Base-by-base conservation (phyloP, 2,113 vertebrate species). In the Burhinus oedicnemus region DNA sequence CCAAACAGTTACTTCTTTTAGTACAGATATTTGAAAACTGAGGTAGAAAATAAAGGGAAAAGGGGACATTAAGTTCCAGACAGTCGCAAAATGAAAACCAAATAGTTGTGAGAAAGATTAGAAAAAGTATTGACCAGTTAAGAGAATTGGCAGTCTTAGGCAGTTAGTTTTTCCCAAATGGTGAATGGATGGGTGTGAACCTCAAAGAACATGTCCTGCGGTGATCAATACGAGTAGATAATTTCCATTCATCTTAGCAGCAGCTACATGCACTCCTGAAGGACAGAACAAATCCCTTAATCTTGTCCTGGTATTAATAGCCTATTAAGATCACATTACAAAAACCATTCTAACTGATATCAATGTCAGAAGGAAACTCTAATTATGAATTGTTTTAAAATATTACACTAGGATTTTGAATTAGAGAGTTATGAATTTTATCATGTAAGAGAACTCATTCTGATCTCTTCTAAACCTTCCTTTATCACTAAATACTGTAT, bases 351-450 rank as follows among this genome's bases (percentile, higher is more conserved):
- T 68, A 77, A 72, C 27, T 54, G 49, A 27, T 82, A 61, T 26
- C 68, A 47, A 30, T 83, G 60, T 91, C 86, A 83, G 47, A 91
- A 91, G n/a, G 80, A 83, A 97, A 74, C 71, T 93, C 95, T 96
- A 88, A 94, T 83, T 94, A 92, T 44, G 25, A 82, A 91, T 93
- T 95, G 52, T 80, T 97, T 97, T 80, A 97, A 97, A 97, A 93
- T 44, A 87, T 96, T 78, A 14, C 58, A 70, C 27, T 51, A 65
- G 6, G 27, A 88, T 36, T 89, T 96, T 83, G 36, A 96, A 81
- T 87, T 20, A 94, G 86, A 90, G 29, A 21, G 10, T 80, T 68
- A 40, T 30, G 38, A 66, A 71, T 91, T 90, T 82, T 95, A 55
- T 94, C 38, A 49, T 61, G 64, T 65, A 58, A 80, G 18, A 52